These are phyloP conservation scores for Meghimatium bilineatum DNA, from an alignment of 2,888 invertebrate genomes.

Conservation along the genomic window DNA sequence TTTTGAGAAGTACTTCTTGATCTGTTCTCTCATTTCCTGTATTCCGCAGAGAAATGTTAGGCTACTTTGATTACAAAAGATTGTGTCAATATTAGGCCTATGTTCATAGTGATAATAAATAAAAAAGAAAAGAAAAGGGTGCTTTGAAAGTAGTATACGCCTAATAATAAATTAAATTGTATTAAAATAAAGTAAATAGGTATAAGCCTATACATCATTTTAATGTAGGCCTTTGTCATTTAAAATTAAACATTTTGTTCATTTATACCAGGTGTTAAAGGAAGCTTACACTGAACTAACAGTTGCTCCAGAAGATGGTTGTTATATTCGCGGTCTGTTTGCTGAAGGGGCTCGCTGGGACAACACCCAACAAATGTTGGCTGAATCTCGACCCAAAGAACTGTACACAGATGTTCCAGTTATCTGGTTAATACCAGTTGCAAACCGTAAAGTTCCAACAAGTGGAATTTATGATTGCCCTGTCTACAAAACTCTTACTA, in stretches of 20 bases:
- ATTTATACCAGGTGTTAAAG: constrained; percentile 64
- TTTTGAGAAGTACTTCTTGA: too few species aligned
- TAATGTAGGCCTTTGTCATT: too few species aligned
- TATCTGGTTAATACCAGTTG: constrained; percentile 84
- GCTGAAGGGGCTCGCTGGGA: constrained; percentile 77
- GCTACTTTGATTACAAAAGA: too few species aligned
- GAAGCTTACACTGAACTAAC: constrained; percentile 66
- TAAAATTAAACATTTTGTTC: neutral
- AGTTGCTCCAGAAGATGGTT: constrained; percentile 75
- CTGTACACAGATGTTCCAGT: constrained; percentile 83
- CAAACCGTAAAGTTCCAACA: constrained; percentile 80
- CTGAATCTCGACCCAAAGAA: constrained; percentile 76
- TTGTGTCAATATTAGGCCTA: too few species aligned
- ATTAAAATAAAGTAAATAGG: too few species aligned
- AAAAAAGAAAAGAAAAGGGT: too few species aligned
- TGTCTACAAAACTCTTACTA: constrained; percentile 83
- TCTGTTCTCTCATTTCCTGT: too few species aligned
- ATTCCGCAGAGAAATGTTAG: too few species aligned
- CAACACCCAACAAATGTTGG: constrained; percentile 59
- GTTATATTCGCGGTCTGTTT: constrained; percentile 77
- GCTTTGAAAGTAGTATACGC: too few species aligned
- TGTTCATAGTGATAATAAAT: too few species aligned
- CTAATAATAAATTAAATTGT: too few species aligned
- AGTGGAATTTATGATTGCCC: constrained; percentile 81
- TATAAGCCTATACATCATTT: too few species aligned